Base-by-base conservation (phyloP, 23 tunicate species). In the Ciona savignyi region DNA sequence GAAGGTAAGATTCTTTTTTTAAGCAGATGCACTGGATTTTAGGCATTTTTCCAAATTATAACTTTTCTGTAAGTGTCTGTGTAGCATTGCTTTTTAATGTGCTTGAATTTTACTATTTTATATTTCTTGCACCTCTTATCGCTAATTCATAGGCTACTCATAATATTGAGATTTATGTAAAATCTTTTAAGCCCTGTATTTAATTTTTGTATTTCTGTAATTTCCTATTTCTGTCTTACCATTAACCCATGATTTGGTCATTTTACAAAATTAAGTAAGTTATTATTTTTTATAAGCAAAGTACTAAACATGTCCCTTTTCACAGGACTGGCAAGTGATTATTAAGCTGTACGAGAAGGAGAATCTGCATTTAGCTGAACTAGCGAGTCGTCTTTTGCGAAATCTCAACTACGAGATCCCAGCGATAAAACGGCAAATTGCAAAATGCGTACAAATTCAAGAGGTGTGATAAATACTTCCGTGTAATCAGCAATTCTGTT, bases 311-410 rank as follows among this genome's bases (percentile, higher is more conserved):
- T 20, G 21, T 64, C 9, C n/a, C 25, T 64, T 64, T 2, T 70
- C 71, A 2, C 23, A 91, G 97, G 97, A 91, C 64, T 91, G 97
- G 97, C 85, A 85, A 71, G 91, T 84, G 70, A 91, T 91, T 66
- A 74, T 85, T 3, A 84, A 85, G 69, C 65, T 91, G 72, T 91
- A 91, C 71, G 86, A 83, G 74, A 80, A 85, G 65, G 97, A 91
- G 26, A 91, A 91, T 35, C 81, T 91, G 23, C 84, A 91, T 34
- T 31, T 91, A 4, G 97, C 91, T 66, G 97, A 91, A 60, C 63
- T 91, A 27, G 84, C 97, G 22, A 85, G 85, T 49, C 68, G 91
- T 67, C 67, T 91, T 60, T 65, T 91, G 35, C 74, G 97, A 0
- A 91, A 91, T 72, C 30, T 91, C 3, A 91, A 80, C 61, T 91